Base-by-base conservation (phyloP, 2,888 invertebrate genomes). In the Meliscaeva auricollis region DNA sequence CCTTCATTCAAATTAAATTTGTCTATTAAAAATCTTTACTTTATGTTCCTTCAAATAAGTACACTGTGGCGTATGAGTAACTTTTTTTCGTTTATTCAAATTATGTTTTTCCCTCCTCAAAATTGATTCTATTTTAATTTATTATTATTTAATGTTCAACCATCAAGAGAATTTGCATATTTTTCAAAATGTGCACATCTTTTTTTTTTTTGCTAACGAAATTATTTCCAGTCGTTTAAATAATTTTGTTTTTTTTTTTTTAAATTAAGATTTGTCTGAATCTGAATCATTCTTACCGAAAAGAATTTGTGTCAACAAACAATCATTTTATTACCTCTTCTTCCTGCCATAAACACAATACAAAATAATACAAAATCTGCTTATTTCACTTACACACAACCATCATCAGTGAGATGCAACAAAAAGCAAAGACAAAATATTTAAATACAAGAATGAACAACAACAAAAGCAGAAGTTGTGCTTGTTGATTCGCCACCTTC, bases 401-500 rank as follows among this genome's bases (percentile, higher is more conserved):
- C 50, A 50, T 38, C 38, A 38, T 13, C 26, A n/a, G n/a, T n/a
- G 3, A 62, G 30, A 62, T 62, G 44, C 62, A 62, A 15, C 7
- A 70, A 50, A 41, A 41, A 26, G 9, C 6, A 46, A 6, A 2
- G 22, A 13, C 30, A 30, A 54, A 32, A 54, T 15, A 54, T 54
- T 54, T 54, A 15, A 50, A 26, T 52, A 52, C 26, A 26, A 26
- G 4, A 26, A 26, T 3, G 4, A 38, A 38, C 3, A 38, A 38
- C 3, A 11, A 13, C 38, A 38, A 44, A 9, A 58, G 30, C 1
- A 58, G 8, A 60, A 70, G 15, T 50, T 41, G 26, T 38, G 75
- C 80, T 72, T 82, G 76, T 82, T 76, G 82, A 76, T 72, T 72
- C 69, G 75, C 64, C 75, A 81, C 64, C 75, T 70, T 70, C 52